Percentiles rank a stretch among this genome's conserved stretches.
Conservation (phyloP, 2,797 vertebrate species). For the Lepus townsendii region DNA sequence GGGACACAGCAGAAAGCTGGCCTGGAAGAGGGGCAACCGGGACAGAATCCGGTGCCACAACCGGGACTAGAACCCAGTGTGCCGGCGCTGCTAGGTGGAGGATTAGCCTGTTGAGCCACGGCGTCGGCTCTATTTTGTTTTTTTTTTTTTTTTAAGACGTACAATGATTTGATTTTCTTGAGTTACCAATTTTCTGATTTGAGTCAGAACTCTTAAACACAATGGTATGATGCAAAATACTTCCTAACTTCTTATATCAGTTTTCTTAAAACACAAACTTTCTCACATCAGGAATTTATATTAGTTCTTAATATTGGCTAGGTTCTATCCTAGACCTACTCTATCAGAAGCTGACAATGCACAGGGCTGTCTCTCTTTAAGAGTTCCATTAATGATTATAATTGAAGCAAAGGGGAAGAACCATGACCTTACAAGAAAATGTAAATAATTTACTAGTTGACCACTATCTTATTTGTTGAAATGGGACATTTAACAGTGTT, state of each 20-base stretch:
- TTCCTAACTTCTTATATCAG: neutral
- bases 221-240: neutral
- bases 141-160: neutral
- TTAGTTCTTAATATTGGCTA: neutral
- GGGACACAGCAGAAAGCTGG: no score
- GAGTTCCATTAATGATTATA: neutral
- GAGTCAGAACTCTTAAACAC: neutral
- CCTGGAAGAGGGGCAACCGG: no score
- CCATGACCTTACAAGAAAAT: neutral
- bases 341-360: neutral
- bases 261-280: neutral
- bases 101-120: no score
- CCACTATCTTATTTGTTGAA: conserved; percentile 41
- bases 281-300: neutral
- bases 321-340: neutral
- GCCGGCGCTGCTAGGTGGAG: no score
- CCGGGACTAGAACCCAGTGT: no score
- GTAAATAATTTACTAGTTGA: conserved; percentile 30
- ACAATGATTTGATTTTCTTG: neutral
- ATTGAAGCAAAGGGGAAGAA: neutral
- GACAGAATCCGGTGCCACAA: no score
- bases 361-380: neutral
- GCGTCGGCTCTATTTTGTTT: no score
- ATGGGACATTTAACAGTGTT: neutral
- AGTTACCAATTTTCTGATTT: conserved; percentile 19